Evolutionary conservation across 2,888 invertebrate genomes (phyloP).

Genomic region (Papilio gigon): DNA sequence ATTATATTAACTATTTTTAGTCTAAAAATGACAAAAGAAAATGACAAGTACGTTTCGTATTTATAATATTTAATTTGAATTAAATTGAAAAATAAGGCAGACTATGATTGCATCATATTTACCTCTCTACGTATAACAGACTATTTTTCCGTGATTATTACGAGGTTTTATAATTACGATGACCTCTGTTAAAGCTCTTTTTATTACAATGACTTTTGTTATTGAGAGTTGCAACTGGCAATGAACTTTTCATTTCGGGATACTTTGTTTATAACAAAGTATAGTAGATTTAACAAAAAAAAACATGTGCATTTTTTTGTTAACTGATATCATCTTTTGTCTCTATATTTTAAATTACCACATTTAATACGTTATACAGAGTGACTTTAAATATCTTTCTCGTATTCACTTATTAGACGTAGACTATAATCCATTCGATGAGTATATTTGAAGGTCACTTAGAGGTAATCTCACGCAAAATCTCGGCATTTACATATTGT

Average conservation of each 20-base stretch:
- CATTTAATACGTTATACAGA: no score
- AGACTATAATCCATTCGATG: background rate
- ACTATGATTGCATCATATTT: background rate
- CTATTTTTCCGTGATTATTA: background rate
- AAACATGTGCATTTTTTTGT: conserved; percentile 17
- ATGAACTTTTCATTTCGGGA: conserved; percentile 30
- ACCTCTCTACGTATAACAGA: background rate
- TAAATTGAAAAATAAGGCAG: no score
- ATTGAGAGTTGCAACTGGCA: conserved; percentile 27
- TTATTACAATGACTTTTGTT: background rate
- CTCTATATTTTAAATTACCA: no score
- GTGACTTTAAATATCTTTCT: no score
- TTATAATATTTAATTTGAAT: no score
- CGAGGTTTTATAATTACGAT: conserved; percentile 4
- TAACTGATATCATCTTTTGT: background rate
- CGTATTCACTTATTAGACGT: background rate
- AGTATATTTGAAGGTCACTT: background rate
- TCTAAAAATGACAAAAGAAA: no score
- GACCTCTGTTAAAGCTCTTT: background rate
- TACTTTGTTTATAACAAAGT: no score
- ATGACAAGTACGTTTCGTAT: no score
- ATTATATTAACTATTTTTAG: no score
- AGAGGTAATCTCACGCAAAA: background rate
- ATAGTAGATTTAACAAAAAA: no score
- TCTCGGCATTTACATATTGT: conserved; percentile 22